These are phyloP conservation scores for Hirundichthys speculiger DNA, from an alignment of 2,113 vertebrate species.

Conservation along the genomic window DNA sequence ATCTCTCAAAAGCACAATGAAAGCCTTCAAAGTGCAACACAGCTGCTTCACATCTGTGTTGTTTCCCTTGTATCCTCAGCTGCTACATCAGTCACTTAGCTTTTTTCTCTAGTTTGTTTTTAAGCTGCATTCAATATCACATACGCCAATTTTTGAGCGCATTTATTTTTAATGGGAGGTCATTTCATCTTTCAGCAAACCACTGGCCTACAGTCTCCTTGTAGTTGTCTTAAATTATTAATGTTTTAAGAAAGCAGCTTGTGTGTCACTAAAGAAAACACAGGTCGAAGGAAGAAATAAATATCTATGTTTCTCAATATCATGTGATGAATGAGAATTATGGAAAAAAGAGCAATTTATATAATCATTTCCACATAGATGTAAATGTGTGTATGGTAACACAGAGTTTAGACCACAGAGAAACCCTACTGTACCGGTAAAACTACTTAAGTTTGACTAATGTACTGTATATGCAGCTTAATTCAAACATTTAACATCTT, in stretches of 20 bases:
- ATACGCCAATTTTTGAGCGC: slow-evolving; percentile 1
- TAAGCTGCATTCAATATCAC: slow-evolving; percentile 12
- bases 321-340: neutral
- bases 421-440: too few relatives aligned
- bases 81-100: slow-evolving; percentile 7
- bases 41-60: slow-evolving; percentile 43
- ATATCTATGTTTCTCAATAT: slow-evolving; percentile 6
- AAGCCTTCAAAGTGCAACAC: slow-evolving; percentile 54
- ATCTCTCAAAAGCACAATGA: slow-evolving; percentile 46
- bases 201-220: slow-evolving; percentile 14
- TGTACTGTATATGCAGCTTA: too few relatives aligned
- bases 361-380: too few relatives aligned
- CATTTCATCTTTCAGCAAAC: slow-evolving; percentile 40
- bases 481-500: too few relatives aligned
- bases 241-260: slow-evolving; percentile 2
- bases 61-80: slow-evolving; percentile 3
- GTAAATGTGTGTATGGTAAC: too few relatives aligned
- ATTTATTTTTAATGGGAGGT: slow-evolving; percentile 62
- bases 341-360: too few relatives aligned
- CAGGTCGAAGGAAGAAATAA: neutral
- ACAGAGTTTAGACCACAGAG: too few relatives aligned
- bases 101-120: slow-evolving; percentile 40
- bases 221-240: slow-evolving; percentile 39
- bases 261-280: slow-evolving; percentile 16
- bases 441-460: too few relatives aligned